Percentiles rank a stretch among this genome's conserved stretches.
Conservation (phyloP, 2,888 invertebrate genomes). For the Slavum lentiscoides region DNA sequence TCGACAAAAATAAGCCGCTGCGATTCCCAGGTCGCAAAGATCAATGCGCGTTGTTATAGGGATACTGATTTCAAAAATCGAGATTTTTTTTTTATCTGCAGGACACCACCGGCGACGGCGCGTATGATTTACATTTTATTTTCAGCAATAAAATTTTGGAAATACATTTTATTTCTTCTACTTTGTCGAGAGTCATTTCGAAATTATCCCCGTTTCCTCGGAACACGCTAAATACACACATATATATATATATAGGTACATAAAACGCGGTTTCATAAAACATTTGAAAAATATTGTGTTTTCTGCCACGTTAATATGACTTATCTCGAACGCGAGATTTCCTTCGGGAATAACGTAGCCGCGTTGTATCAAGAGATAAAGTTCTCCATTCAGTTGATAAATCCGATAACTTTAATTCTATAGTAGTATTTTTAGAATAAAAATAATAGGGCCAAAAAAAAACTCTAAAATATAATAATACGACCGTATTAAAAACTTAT, state of each 20-base stretch:
- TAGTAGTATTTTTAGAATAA: not conserved
- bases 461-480: not conserved
- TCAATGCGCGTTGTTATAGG: no score
- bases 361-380: not conserved
- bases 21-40: no score
- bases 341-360: not conserved
- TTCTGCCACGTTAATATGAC: not conserved
- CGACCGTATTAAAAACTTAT: no score
- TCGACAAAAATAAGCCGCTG: no score
- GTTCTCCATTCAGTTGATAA: not conserved
- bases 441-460: not conserved
- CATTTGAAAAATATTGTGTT: not conserved
- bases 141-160: no score
- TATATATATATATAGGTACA: not conserved
- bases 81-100: no score
- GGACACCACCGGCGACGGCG: no score
- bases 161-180: no score
- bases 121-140: no score
- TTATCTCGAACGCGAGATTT: not conserved
- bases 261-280: not conserved
- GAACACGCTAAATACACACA: not conserved
- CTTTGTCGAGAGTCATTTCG: no score
- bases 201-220: no score
- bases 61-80: no score
- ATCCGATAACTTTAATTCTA: not conserved